These are phyloP conservation scores for Corythornis madagascariensis DNA, from an alignment of 2,113 vertebrate genomes.

Conservation along the genomic window DNA sequence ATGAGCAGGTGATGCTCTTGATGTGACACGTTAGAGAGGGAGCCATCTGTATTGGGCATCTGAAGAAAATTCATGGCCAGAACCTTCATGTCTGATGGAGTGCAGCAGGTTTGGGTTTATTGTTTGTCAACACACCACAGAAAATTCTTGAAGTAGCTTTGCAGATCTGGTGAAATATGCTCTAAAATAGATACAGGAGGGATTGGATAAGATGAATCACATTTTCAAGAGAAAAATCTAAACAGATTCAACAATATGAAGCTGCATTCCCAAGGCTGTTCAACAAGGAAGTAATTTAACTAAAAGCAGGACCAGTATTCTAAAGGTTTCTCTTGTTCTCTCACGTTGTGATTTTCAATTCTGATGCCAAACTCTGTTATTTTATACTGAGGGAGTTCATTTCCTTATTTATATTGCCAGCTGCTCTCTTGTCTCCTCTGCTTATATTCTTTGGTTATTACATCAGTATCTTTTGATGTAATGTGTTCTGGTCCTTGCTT, in stretches of 20 bases:
- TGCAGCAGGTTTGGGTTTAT: background rate
- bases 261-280: background rate
- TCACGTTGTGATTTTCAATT: background rate
- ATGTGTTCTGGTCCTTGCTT: background rate
- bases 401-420: background rate
- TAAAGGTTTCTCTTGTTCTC: background rate
- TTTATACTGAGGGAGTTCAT: background rate
- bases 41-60: background rate
- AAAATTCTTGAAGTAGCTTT: background rate
- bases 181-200: background rate
- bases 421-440: background rate
- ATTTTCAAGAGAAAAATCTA: background rate
- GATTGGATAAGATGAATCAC: background rate
- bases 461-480: background rate
- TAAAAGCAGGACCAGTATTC: background rate
- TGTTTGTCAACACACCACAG: background rate
- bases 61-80: background rate
- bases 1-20: background rate
- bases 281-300: background rate
- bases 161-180: background rate
- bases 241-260: background rate
- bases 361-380: background rate
- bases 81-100: background rate
- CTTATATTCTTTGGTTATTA: background rate
- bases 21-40: background rate